A percentile compares a stretch with the other conserved stretches of the same genome.
These are phyloP conservation scores for Rousettus madagascariensis DNA, from an alignment of 2,797 vertebrate genomes.

Conservation along the genomic window DNA sequence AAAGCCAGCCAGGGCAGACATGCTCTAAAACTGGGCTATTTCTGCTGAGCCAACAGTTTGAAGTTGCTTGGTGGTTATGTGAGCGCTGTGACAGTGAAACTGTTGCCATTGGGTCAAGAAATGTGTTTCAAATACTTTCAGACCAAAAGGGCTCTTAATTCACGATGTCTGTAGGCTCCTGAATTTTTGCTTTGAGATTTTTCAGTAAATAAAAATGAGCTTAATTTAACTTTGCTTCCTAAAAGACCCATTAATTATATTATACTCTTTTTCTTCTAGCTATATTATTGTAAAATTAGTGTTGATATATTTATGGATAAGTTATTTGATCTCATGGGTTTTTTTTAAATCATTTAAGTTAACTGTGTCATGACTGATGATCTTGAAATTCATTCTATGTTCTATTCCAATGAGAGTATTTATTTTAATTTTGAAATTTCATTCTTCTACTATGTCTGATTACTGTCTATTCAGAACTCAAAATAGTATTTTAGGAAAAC, in stretches of 20 bases:
- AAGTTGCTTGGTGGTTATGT: not conserved
- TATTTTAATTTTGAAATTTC: slow-evolving; percentile 10
- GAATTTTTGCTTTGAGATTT: slow-evolving; percentile 24
- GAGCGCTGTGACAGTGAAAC: not conserved
- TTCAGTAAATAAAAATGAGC: slow-evolving; percentile 51
- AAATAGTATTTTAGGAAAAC: not conserved
- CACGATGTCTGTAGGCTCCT: not conserved
- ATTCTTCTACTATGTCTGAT: not conserved
- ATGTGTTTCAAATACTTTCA: not conserved
- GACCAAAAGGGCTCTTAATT: not conserved
- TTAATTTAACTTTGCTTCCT: slow-evolving; percentile 54
- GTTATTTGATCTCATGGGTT: not conserved
- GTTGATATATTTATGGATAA: slow-evolving; percentile 35
- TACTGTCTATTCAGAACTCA: slow-evolving; percentile 27
- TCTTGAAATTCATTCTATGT: slow-evolving; percentile 45
- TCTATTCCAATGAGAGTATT: slow-evolving; percentile 6
- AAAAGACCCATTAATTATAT: slow-evolving; percentile 46
- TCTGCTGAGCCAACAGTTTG: not conserved
- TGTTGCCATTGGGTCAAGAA: not conserved
- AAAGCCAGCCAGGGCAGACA: not conserved
- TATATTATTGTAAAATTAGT: slow-evolving; percentile 45
- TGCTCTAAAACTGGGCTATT: not conserved
- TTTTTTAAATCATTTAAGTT: slow-evolving; percentile 35
- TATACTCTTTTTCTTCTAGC: slow-evolving; percentile 20
- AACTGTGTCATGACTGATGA: not conserved